phyloP scores from a whole-genome alignment of 64 coral and sea anemone species.

The Dendrophyllia cribrosa region DNA sequence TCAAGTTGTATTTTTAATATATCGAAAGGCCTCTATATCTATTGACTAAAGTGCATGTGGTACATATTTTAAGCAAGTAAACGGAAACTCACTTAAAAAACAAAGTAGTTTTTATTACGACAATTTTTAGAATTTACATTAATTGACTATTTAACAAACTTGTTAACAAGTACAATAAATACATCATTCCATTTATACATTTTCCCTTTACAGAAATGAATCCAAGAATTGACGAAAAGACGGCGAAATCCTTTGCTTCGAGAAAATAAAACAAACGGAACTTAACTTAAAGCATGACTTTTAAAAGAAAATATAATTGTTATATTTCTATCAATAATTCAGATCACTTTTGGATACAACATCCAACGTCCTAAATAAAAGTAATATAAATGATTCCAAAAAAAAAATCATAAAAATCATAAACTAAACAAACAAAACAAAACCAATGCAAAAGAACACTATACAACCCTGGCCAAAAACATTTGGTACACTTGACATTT shows the following conservation, averaged over 20 bases:
- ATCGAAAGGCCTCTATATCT: too few species aligned
- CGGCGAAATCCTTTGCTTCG: slow-evolving; percentile 8
- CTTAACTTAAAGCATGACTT: neutral
- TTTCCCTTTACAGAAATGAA: slow-evolving; percentile 16
- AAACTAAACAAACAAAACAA: too few species aligned
- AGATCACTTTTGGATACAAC: neutral
- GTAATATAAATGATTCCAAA: too few species aligned
- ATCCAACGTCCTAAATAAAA: neutral
- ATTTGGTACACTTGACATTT: too few species aligned
- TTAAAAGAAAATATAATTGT: neutral
- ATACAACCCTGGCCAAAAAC: too few species aligned
- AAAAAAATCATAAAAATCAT: too few species aligned
- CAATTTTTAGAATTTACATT: neutral
- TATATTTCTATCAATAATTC: neutral
- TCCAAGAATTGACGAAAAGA: slow-evolving; percentile 38
- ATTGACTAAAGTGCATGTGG: too few species aligned
- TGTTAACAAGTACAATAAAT: neutral
- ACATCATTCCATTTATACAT: neutral
- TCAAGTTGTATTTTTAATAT: too few species aligned
- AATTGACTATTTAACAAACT: neutral
- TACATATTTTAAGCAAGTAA: neutral
- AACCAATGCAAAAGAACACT: too few species aligned
- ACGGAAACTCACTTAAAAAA: neutral
- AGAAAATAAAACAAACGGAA: neutral
- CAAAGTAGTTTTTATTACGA: neutral